Conservation (phyloP, 1,140 invertebrate species). For the Hesperophylax magnus region DNA sequence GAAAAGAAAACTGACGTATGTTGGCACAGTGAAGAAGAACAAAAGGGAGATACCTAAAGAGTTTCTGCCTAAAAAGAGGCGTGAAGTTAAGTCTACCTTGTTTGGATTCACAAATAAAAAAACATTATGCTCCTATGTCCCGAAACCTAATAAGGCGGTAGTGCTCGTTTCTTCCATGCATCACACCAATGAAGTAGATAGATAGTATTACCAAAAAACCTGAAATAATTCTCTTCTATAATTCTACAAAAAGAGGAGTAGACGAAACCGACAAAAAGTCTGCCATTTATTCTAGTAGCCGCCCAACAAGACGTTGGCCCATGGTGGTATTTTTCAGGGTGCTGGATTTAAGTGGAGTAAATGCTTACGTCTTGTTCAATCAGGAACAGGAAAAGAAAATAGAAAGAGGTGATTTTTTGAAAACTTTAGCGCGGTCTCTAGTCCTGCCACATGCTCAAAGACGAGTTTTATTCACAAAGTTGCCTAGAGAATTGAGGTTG, state of each 20-base stretch:
- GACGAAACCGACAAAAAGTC: constrained; percentile 52
- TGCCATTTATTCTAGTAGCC: constrained; percentile 55
- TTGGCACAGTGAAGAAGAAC: constrained; percentile 61
- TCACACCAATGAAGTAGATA: neutral
- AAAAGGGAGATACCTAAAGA: constrained; percentile 59
- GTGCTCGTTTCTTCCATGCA: neutral
- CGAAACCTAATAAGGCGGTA: neutral
- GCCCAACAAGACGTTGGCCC: constrained; percentile 60
- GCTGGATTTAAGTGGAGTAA: constrained; percentile 48
- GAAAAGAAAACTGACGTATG: constrained; percentile 44
- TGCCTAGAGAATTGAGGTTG: no score
- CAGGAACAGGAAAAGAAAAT: constrained; percentile 11
- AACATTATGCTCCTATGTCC: neutral
- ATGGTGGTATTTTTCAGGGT: constrained; percentile 59
- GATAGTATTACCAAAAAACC: neutral
- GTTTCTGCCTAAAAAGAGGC: constrained; percentile 47
- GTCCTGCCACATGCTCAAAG: constrained; percentile 52
- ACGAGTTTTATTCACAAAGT: no score
- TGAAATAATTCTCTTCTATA: neutral
- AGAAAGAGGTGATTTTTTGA: constrained; percentile 53
- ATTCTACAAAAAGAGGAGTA: neutral
- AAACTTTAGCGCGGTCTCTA: constrained; percentile 48
- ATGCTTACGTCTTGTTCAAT: neutral
- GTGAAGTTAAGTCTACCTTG: neutral
- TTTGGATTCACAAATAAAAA: neutral